phyloP scores from a whole-genome alignment of 2,113 vertebrate species.

The Tachycineta bicolor region DNA sequence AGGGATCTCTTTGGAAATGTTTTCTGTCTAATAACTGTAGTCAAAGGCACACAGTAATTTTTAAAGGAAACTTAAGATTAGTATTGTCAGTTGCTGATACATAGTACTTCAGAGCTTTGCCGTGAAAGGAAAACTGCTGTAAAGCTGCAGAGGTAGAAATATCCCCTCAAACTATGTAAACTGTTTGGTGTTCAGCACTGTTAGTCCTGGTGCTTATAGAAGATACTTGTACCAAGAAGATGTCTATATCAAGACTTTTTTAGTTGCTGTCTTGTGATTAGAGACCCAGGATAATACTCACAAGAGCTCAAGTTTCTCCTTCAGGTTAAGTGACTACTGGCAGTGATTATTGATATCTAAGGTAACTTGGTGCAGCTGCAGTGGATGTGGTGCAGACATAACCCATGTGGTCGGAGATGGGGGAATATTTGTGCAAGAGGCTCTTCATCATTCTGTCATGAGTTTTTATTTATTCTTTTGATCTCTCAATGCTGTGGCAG shows the following conservation, averaged over 20 bases:
- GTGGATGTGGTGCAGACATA: neutral
- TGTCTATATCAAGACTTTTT: neutral
- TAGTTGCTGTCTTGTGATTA: neutral
- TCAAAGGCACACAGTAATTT: neutral
- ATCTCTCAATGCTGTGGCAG: neutral
- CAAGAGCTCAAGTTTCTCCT: neutral
- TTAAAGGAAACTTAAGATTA: neutral
- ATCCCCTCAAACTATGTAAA: neutral
- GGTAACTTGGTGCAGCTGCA: neutral
- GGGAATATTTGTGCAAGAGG: neutral
- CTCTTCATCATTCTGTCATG: neutral
- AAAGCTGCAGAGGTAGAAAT: neutral
- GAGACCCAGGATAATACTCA: neutral
- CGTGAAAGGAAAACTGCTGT: neutral
- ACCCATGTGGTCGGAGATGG: neutral
- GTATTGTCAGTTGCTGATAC: slow-evolving; percentile 16
- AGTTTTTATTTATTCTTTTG: neutral
- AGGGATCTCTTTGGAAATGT: neutral
- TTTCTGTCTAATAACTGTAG: neutral
- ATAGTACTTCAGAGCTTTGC: neutral
- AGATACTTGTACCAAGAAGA: neutral
- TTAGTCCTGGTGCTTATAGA: neutral
- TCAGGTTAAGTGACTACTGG: neutral
- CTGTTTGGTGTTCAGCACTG: neutral
- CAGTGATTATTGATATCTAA: neutral